Base-by-base conservation (phyloP, 1,140 invertebrate genomes). In the Zaprionus capensis region DNA sequence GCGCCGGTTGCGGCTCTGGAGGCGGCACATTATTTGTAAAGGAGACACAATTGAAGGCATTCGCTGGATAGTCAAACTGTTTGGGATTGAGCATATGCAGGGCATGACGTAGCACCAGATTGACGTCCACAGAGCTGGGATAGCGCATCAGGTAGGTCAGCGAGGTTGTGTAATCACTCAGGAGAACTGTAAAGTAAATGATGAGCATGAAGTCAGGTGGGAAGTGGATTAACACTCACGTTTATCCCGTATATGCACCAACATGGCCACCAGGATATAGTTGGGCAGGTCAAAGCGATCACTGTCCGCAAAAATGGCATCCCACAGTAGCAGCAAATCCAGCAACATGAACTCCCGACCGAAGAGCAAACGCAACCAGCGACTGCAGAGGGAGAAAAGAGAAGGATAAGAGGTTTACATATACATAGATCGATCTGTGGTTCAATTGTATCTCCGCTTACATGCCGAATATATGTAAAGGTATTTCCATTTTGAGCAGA, bases 381-480 rank as follows among this genome's bases (percentile, higher is more conserved):
- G 96, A 74, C 96, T 97, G 92, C 0, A 94, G 20, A 12, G 20
- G 9, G 22, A 9, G 11, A 12, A 51, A 11, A 22, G 44, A 20
- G 17, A 7, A 11, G n/a, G n/a, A 20, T 3, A 9, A 6, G 38
- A 15, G 17, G 3, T 49, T 49, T 22, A 49, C 22, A n/a, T 22
- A 22, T 26, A 15, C 14, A 22, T 26, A 15, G n/a, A 22, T 31
- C 34, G 7, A 28, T 20, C 4, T 7, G 15, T 5, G 17, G 24
- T 31, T 15, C 41, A 28, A 1, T 22, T 12, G 11, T 20, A 24
- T 24, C 9, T 67, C 94, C 96, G 94, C 96, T 94, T 92, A 97
- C 96, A 97, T 97, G 76, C 96, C 97, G 93, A 96, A 97, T 28
- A 97, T 94, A 83, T 97, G 96, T 82, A 97, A 94, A 36, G 96